Percentiles rank a stretch among this genome's conserved stretches.
phyloP scores from a whole-genome alignment of 2,113 vertebrate species.

The Paracanthobrama guichenoti region DNA sequence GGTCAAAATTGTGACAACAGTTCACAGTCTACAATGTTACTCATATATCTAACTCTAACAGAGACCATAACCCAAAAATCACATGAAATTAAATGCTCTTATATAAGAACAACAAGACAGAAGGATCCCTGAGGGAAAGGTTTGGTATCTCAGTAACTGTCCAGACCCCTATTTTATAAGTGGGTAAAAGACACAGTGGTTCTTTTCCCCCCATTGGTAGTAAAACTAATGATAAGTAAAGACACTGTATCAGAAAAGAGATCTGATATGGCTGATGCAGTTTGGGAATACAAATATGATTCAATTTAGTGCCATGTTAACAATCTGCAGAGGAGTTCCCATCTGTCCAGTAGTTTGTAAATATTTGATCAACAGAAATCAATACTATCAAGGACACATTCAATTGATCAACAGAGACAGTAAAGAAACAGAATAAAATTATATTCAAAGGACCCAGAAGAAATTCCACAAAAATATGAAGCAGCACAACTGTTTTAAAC shows the following conservation, averaged over 20 bases:
- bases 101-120: conserved; percentile 9
- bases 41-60: conserved; percentile 38
- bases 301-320: background rate
- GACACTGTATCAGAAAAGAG: background rate
- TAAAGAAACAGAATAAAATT: too few species aligned
- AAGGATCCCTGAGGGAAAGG: conserved; percentile 12
- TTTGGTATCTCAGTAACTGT: conserved; percentile 9
- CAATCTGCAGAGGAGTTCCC: too few species aligned
- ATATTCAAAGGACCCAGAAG: too few species aligned
- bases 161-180: background rate
- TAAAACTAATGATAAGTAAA: background rate
- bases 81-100: conserved; percentile 10
- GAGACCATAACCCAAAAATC: conserved; percentile 32
- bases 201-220: too few species aligned
- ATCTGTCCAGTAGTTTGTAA: background rate
- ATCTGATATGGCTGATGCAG: background rate
- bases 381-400: too few species aligned
- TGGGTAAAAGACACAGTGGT: too few species aligned
- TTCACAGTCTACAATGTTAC: conserved; percentile 22
- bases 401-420: too few species aligned
- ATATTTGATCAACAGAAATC: background rate
- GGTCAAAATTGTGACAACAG: conserved; percentile 25
- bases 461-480: too few species aligned
- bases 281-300: background rate
- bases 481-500: too few species aligned